These are phyloP conservation scores for Peromyscus aztecus DNA, from an alignment of 2,797 vertebrate species.

Conservation along the genomic window DNA sequence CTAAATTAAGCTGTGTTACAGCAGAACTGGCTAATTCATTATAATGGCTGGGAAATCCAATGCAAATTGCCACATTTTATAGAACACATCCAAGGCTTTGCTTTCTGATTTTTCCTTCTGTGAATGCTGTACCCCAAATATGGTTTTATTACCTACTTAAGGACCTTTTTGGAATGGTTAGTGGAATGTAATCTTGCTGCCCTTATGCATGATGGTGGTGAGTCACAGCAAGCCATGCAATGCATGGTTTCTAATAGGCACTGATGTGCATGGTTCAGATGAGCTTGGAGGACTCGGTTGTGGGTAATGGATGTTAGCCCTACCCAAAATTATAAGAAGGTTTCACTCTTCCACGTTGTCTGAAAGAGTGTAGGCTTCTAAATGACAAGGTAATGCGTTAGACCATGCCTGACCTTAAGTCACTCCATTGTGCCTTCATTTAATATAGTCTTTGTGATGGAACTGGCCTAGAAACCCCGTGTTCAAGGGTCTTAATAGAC, in stretches of 20 bases:
- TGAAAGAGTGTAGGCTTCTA: not conserved
- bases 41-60: conserved; percentile 56
- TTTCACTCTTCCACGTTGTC: not conserved
- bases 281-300: not conserved
- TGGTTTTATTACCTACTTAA: conserved; percentile 44
- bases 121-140: not conserved
- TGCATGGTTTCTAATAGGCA: not conserved
- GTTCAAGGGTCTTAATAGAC: not conserved
- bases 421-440: not conserved
- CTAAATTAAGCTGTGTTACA: conserved; percentile 75
- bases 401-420: not conserved
- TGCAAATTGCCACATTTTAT: conserved; percentile 12
- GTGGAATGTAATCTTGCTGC: not conserved
- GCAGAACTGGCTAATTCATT: conserved; percentile 65
- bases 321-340: not conserved
- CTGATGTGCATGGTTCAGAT: conserved; percentile 11
- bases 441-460: not conserved
- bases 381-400: not conserved
- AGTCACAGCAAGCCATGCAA: conserved; percentile 30
- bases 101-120: not conserved
- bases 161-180: conserved; percentile 25
- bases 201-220: not conserved
- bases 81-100: not conserved
- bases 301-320: not conserved
- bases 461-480: not conserved